Evolutionary conservation across 2,113 vertebrate species (phyloP).

Genomic region (Tauraco erythrolophus): DNA sequence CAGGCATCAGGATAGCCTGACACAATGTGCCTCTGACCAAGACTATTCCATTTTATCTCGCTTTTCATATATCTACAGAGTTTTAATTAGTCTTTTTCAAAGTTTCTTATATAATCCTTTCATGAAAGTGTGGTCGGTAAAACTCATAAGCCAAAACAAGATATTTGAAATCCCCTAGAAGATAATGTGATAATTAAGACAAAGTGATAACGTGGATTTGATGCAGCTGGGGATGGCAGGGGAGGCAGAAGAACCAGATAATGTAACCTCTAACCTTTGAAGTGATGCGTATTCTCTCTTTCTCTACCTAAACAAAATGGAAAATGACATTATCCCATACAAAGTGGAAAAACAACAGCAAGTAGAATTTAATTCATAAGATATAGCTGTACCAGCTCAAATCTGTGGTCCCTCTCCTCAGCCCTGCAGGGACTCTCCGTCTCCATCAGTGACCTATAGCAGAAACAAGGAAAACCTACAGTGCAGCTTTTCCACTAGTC

Average conservation of each 20-base stretch:
- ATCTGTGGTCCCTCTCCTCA: neutral
- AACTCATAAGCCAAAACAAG: neutral
- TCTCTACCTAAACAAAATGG: neutral
- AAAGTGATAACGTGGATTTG: neutral
- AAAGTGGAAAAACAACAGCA: neutral
- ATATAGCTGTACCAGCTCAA: neutral
- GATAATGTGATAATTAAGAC: neutral
- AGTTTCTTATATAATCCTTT: neutral
- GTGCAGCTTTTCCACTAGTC: neutral
- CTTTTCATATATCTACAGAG: neutral
- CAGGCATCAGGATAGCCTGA: neutral
- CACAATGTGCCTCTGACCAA: neutral
- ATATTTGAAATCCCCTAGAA: neutral
- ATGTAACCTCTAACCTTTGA: neutral
- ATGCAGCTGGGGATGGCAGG: neutral
- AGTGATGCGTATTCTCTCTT: neutral
- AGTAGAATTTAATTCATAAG: neutral
- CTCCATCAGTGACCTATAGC: neutral
- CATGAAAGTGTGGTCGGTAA: neutral
- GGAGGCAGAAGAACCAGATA: neutral
- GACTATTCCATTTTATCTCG: neutral
- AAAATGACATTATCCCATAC: neutral
- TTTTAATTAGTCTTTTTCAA: slow-evolving; percentile 23
- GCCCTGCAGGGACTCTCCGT: too few relatives aligned
- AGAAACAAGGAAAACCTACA: neutral